Conservation (phyloP, 2,888 invertebrate species). For the Scaptomyza flava region DNA sequence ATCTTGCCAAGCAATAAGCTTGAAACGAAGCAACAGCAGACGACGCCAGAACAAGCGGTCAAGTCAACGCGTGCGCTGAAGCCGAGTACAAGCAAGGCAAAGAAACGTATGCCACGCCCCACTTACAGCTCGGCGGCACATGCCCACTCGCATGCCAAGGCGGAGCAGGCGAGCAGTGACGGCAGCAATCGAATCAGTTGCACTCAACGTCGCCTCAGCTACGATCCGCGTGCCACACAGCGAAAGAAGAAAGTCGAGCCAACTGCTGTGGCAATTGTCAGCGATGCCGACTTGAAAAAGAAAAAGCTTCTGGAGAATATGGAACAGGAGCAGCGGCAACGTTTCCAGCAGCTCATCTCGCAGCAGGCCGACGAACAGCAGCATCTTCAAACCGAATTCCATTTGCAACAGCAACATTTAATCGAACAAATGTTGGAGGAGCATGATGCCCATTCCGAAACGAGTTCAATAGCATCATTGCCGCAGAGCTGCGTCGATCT, state of each 20-base stretch:
- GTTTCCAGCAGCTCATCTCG: constrained; percentile 34
- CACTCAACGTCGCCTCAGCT: constrained; percentile 51
- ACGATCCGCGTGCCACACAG: constrained; percentile 48
- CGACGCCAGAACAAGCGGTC: not conserved
- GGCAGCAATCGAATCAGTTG: constrained; percentile 31
- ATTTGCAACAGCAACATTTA: constrained; percentile 43
- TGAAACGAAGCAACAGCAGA: constrained; percentile 14
- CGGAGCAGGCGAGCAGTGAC: constrained; percentile 5
- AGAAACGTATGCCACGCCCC: not conserved
- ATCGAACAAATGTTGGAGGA: constrained; percentile 41
- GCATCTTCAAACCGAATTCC: constrained; percentile 47
- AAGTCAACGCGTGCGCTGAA: not conserved
- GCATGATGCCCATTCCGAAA: constrained; percentile 9
- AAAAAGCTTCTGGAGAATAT: constrained; percentile 21
- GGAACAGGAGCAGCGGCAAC: constrained; percentile 39
- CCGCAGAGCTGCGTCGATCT: constrained; percentile 25
- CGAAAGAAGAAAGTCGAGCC: constrained; percentile 2
- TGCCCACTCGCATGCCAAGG: constrained; percentile 38
- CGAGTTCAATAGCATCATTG: constrained; percentile 29
- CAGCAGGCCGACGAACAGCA: constrained; percentile 51
- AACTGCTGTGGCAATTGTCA: not conserved
- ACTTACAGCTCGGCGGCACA: constrained; percentile 30
- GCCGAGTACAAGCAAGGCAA: not conserved
- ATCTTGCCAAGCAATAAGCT: constrained; percentile 7
- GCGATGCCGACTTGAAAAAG: constrained; percentile 13